Percentiles rank a stretch among this genome's conserved stretches.
Evolutionary conservation across 2,797 vertebrate species (phyloP).

Genomic region (Tarsius wallacei): DNA sequence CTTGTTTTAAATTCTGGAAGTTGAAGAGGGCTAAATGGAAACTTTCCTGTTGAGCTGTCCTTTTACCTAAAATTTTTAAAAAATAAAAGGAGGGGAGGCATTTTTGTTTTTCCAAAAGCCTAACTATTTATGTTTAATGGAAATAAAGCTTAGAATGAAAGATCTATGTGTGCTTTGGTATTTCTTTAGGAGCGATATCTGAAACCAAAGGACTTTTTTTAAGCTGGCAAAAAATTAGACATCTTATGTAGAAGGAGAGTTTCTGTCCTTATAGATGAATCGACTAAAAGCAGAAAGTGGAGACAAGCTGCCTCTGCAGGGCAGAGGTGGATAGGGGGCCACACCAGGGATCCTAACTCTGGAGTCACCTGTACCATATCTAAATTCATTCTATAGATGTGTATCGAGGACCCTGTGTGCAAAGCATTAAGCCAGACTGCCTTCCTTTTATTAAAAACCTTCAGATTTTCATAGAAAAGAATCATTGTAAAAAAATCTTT

Average conservation of each 20-base stretch:
- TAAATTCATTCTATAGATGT: not conserved
- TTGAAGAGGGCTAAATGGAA: not conserved
- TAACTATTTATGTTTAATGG: slow-evolving; percentile 64
- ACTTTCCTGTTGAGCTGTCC: slow-evolving; percentile 37
- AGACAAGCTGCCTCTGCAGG: not conserved
- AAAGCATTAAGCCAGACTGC: not conserved
- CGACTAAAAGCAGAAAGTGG: not conserved
- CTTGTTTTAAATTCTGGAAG: slow-evolving; percentile 15
- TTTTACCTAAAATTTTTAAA: slow-evolving; percentile 55
- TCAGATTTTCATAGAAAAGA: not conserved
- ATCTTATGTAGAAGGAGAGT: not conserved
- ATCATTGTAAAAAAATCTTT: not conserved
- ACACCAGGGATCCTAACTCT: not conserved
- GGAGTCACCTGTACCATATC: not conserved
- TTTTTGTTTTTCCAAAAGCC: slow-evolving; percentile 60
- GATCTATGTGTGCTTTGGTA: slow-evolving; percentile 70
- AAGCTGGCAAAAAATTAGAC: slow-evolving; percentile 5
- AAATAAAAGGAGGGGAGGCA: not conserved
- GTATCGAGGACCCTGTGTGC: not conserved
- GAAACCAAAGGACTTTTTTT: slow-evolving; percentile 7
- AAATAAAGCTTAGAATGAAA: slow-evolving; percentile 53
- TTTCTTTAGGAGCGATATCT: slow-evolving; percentile 63
- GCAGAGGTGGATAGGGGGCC: not conserved
- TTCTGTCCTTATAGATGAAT: not conserved
- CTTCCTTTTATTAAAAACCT: slow-evolving; percentile 23